These are phyloP conservation scores for Catalaphyllia jardinei DNA, from an alignment of 64 coral and sea anemone genomes.

Conservation along the genomic window DNA sequence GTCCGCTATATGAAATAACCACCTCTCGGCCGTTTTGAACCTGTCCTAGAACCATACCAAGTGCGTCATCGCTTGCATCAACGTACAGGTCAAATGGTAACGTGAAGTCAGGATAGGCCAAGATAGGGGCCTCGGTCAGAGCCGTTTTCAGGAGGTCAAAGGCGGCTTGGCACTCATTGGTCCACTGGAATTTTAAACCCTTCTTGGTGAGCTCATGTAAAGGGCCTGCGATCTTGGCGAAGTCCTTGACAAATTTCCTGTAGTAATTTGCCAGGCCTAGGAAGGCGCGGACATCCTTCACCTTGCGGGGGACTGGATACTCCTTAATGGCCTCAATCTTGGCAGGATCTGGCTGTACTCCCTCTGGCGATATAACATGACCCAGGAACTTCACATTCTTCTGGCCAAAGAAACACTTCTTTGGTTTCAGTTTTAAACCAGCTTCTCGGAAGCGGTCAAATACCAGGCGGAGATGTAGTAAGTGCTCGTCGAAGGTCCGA, in stretches of 20 bases:
- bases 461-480: background rate
- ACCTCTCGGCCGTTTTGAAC: background rate
- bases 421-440: background rate
- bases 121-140: background rate
- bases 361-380: background rate
- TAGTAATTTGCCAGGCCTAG: slow-evolving; percentile 42
- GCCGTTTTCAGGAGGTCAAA: background rate
- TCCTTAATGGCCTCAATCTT: slow-evolving; percentile 19
- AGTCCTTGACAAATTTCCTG: slow-evolving; percentile 27
- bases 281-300: slow-evolving; percentile 16
- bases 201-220: background rate
- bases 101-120: background rate
- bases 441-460: slow-evolving; percentile 14
- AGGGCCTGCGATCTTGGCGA: slow-evolving; percentile 25
- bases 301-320: background rate
- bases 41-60: background rate
- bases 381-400: background rate
- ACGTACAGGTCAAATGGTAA: background rate
- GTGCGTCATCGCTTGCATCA: background rate
- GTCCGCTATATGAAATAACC: background rate
- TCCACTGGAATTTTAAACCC: background rate
- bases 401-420: slow-evolving; percentile 19
- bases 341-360: slow-evolving; percentile 21
- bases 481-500: background rate
- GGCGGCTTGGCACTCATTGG: background rate